Percentiles rank a stretch among this genome's conserved stretches.
These are phyloP conservation scores for Ameiurus melas DNA, from an alignment of 2,113 vertebrate species.

Conservation along the genomic window DNA sequence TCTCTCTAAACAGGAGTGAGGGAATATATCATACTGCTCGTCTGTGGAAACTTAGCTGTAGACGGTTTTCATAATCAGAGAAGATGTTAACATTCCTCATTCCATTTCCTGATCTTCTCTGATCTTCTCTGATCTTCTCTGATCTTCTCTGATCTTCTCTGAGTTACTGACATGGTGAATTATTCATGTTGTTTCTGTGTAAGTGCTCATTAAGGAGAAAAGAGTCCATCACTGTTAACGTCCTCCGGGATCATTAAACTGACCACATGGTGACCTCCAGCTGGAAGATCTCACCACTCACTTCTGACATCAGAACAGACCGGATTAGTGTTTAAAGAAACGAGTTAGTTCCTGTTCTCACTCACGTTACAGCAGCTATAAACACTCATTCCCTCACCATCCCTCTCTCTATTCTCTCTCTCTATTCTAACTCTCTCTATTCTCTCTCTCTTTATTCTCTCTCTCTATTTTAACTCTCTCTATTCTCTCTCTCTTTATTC, in stretches of 20 bases:
- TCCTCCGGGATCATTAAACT: constrained; percentile 71
- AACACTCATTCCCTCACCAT: background rate
- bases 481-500: background rate
- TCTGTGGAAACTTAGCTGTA: background rate
- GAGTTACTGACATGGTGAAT: constrained; percentile 60
- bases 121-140: no score
- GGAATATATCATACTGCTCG: background rate
- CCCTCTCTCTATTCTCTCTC: background rate
- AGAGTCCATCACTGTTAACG: constrained; percentile 61
- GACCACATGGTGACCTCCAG: constrained; percentile 66
- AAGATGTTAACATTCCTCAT: constrained; percentile 59
- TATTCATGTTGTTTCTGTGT: constrained; percentile 68
- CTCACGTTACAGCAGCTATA: background rate
- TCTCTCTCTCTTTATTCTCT: background rate
- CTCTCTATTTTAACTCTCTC: no score
- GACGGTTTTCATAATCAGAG: constrained; percentile 53
- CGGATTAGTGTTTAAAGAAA: background rate
- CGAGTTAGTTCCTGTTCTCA: background rate
- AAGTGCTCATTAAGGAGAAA: constrained; percentile 57
- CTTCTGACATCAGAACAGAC: constrained; percentile 47
- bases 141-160: no score
- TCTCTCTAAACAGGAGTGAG: background rate
- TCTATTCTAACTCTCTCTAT: no score
- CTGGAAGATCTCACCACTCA: constrained; percentile 53
- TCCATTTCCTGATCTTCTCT: constrained; percentile 63